Evolutionary conservation across 2,113 vertebrate species (phyloP).

Genomic region (Chionomys nivalis): DNA sequence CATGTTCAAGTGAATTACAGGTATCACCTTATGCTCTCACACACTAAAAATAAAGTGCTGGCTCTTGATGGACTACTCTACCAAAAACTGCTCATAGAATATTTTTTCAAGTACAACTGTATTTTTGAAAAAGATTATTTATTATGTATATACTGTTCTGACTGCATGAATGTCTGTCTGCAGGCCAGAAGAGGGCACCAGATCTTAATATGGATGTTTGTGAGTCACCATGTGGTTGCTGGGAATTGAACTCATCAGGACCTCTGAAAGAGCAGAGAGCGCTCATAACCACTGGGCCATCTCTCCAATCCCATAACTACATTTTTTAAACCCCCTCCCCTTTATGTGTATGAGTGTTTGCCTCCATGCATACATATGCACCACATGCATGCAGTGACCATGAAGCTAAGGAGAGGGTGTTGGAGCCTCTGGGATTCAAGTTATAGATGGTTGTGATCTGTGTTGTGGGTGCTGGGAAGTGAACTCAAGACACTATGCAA

Average conservation of each 20-base stretch:
- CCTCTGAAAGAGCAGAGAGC: no score
- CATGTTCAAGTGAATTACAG: conserved; percentile 18
- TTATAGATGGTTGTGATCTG: neutral
- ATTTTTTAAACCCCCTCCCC: no score
- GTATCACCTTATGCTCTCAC: conserved; percentile 3
- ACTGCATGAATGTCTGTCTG: no score
- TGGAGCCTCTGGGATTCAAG: neutral
- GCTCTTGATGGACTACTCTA: neutral
- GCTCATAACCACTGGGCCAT: no score
- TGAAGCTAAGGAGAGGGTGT: neutral
- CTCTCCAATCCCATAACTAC: no score
- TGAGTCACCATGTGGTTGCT: no score
- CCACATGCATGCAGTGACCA: neutral
- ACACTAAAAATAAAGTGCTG: neutral
- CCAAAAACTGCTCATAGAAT: conserved; percentile 24
- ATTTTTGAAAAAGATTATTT: neutral
- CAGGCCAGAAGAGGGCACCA: no score
- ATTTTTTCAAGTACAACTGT: conserved; percentile 41
- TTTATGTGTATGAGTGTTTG: neutral
- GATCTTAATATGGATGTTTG: no score
- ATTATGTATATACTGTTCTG: no score
- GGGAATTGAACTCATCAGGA: no score
- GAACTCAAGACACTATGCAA: neutral
- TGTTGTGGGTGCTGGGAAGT: neutral
- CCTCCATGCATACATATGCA: neutral